A percentile compares a stretch with the other conserved stretches of the same genome.
Conservation (phyloP, 2,888 invertebrate species). For the Malthinus flaveolus region DNA sequence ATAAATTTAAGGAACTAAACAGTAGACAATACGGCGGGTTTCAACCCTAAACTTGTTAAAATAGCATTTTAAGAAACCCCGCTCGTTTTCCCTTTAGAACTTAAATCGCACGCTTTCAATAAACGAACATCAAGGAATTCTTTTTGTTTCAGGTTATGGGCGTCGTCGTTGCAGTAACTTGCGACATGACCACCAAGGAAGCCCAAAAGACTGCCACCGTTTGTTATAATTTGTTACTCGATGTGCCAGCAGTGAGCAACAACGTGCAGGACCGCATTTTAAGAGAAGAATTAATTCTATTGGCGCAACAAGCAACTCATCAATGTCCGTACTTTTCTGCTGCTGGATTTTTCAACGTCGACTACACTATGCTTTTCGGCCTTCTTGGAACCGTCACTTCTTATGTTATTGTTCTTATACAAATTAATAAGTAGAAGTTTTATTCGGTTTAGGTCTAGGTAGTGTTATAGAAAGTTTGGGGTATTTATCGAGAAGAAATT, state of each 20-base stretch:
- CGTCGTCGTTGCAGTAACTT: constrained; percentile 30
- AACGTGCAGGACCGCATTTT: constrained; percentile 19
- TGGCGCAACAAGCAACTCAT: constrained; percentile 27
- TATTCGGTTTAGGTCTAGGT: no score
- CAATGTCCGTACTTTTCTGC: constrained; percentile 29
- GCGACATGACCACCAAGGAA: constrained; percentile 33
- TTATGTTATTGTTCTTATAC: constrained; percentile 30
- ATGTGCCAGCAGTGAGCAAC: constrained; percentile 24
- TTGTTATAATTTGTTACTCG: constrained; percentile 33
- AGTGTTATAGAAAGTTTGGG: no score
- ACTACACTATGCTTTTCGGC: constrained; percentile 28
- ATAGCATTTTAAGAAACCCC: no score
- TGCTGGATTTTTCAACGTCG: constrained; percentile 30
- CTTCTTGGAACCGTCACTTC: constrained; percentile 28
- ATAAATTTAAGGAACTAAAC: no score
- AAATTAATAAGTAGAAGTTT: constrained; percentile 17
- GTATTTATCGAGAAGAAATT: no score
- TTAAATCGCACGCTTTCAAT: no score
- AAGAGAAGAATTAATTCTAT: constrained; percentile 20
- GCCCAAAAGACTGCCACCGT: constrained; percentile 30
- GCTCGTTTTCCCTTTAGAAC: no score
- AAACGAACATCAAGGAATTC: no score
- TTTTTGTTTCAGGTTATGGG: constrained; percentile 32
- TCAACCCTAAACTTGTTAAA: no score
- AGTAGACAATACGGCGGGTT: no score